A percentile compares a stretch with the other conserved stretches of the same genome.
Conservation (phyloP, 1,140 invertebrate species). For the Drosophila auraria region DNA sequence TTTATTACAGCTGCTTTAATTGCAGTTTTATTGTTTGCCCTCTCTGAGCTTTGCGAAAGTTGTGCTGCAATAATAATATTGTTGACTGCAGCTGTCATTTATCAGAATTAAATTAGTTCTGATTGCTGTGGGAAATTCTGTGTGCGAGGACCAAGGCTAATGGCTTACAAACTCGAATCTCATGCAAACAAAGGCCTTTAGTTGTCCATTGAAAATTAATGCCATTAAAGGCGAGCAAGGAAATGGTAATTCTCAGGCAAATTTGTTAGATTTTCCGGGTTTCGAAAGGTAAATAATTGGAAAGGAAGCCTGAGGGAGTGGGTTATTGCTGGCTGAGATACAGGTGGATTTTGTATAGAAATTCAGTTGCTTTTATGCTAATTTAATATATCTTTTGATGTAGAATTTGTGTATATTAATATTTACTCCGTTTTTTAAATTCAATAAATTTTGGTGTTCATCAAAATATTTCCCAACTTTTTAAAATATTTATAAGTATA, state of each 20-base stretch:
- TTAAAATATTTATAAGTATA: neutral
- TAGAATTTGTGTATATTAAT: neutral
- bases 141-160: slow-evolving; percentile 1
- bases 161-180: slow-evolving; percentile 12
- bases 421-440: neutral
- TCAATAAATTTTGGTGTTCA: too few species aligned
- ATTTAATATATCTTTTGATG: neutral
- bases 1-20: slow-evolving; percentile 61
- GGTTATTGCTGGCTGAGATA: neutral
- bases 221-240: slow-evolving; percentile 33
- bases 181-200: slow-evolving; percentile 38
- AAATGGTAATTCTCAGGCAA: slow-evolving; percentile 18
- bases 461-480: too few species aligned
- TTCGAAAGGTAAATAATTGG: slow-evolving; percentile 10
- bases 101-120: slow-evolving; percentile 58
- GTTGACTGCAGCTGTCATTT: slow-evolving; percentile 60
- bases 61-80: slow-evolving; percentile 40
- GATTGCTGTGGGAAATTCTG: slow-evolving; percentile 50
- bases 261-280: neutral
- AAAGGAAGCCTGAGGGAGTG: neutral
- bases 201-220: slow-evolving; percentile 35
- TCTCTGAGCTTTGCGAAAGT: slow-evolving; percentile 33
- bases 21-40: slow-evolving; percentile 65
- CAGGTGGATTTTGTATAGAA: neutral
- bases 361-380: neutral